Evolutionary conservation across 1,140 invertebrate genomes (phyloP).

Genomic region (Macrotrachela quadricornifera): DNA sequence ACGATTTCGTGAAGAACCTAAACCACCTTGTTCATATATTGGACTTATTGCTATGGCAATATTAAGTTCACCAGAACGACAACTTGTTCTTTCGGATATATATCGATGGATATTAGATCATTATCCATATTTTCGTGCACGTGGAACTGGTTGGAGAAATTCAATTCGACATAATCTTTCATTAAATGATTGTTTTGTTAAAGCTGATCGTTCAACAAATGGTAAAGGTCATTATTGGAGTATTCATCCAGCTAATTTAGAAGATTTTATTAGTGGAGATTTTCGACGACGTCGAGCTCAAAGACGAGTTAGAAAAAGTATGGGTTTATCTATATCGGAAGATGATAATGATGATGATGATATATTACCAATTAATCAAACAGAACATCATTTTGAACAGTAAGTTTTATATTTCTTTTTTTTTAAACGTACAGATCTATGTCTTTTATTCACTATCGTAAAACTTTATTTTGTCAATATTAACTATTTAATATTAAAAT

Average conservation of each 20-base stretch:
- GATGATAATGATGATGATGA: constrained; percentile 6
- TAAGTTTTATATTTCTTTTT: too few species aligned
- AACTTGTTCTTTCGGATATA: constrained; percentile 84
- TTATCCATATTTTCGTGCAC: constrained; percentile 77
- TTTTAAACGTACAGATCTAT: too few species aligned
- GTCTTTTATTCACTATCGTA: too few species aligned
- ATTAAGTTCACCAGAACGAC: constrained; percentile 67
- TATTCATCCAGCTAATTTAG: constrained; percentile 83
- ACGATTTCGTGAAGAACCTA: background rate
- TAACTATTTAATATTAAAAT: too few species aligned
- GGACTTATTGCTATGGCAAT: constrained; percentile 63
- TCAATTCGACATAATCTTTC: constrained; percentile 90
- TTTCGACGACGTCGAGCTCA: constrained; percentile 50
- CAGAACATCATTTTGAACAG: too few species aligned
- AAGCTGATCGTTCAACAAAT: constrained; percentile 62
- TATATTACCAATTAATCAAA: too few species aligned
- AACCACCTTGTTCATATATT: constrained; percentile 4
- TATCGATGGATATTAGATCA: constrained; percentile 94
- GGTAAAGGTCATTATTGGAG: constrained; percentile 96
- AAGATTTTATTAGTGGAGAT: constrained; percentile 82
- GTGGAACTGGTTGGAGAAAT: constrained; percentile 89
- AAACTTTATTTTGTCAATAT: too few species aligned
- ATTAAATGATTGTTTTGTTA: constrained; percentile 93
- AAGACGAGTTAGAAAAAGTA: constrained; percentile 3
- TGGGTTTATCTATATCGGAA: background rate